These are phyloP conservation scores for Stramonita haemastoma DNA, from an alignment of 2,888 invertebrate genomes.

Conservation along the genomic window DNA sequence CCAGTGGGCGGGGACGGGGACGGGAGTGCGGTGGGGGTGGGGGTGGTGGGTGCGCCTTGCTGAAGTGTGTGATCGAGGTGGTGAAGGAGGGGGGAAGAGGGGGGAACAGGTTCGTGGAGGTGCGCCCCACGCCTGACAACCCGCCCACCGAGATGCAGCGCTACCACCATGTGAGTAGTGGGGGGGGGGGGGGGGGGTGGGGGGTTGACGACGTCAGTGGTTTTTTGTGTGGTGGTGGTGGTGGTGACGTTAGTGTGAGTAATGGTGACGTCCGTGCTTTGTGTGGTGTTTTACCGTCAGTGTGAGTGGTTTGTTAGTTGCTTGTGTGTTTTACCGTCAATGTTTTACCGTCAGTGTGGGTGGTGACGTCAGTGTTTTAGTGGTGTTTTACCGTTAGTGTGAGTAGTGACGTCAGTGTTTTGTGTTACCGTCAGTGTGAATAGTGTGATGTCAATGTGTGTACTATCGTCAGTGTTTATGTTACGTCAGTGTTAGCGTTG, in stretches of 20 bases:
- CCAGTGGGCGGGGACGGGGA: background rate
- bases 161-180: conserved; percentile 12
- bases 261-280: no score
- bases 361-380: no score
- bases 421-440: no score
- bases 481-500: background rate
- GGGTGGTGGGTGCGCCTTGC: background rate
- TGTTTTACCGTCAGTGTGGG: no score
- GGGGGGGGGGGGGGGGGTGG: background rate
- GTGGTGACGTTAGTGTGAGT: no score
- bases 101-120: background rate
- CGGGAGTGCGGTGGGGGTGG: background rate
- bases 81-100: background rate
- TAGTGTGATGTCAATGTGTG: background rate
- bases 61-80: background rate
- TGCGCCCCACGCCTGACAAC: background rate
- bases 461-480: background rate
- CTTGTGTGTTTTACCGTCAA: no score
- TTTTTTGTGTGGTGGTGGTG: background rate
- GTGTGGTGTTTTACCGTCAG: no score
- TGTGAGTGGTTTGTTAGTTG: no score
- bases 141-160: background rate
- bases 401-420: no score
- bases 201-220: no score
- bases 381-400: no score